Evolutionary conservation across 2,888 invertebrate genomes (phyloP).

Genomic region (Drosophila aldrichi): DNA sequence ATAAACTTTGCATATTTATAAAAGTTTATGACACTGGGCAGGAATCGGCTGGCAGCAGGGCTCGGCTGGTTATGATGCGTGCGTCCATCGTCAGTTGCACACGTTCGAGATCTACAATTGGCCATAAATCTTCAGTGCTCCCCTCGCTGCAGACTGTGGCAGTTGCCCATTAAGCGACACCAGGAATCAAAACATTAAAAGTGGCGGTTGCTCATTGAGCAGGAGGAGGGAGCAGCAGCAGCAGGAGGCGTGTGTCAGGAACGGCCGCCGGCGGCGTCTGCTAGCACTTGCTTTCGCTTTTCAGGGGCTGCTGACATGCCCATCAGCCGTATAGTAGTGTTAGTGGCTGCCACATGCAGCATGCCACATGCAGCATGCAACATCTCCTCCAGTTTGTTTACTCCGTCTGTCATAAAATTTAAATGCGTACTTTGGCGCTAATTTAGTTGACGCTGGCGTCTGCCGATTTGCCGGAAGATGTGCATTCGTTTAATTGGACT

Average conservation of each 20-base stretch:
- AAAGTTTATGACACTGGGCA: constrained; percentile 13
- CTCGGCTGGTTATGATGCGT: constrained; percentile 2
- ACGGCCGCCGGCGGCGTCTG: constrained; percentile 19
- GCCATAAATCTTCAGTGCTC: constrained; percentile 70
- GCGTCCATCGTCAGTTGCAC: constrained; percentile 36
- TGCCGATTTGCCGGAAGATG: constrained; percentile 29
- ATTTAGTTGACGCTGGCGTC: constrained; percentile 74
- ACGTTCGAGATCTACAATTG: constrained; percentile 62
- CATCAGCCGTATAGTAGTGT: constrained; percentile 1
- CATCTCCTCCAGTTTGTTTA: constrained; percentile 59
- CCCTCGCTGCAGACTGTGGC: constrained; percentile 17
- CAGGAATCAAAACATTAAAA: constrained; percentile 68
- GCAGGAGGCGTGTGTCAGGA: not conserved
- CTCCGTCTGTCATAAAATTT: constrained; percentile 77
- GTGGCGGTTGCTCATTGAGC: constrained; percentile 16
- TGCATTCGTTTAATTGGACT: constrained; percentile 44
- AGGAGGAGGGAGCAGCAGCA: not conserved
- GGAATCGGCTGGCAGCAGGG: not conserved
- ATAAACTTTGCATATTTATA: constrained; percentile 65
- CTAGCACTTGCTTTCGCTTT: constrained; percentile 56
- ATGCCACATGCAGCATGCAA: constrained; percentile 29
- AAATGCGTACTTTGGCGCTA: constrained; percentile 81
- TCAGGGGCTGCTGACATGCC: constrained; percentile 31
- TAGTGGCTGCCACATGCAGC: constrained; percentile 23
- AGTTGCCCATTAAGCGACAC: constrained; percentile 77